Evolutionary conservation across 2,888 invertebrate species (phyloP).

Genomic region (Athripsodes cinereus): DNA sequence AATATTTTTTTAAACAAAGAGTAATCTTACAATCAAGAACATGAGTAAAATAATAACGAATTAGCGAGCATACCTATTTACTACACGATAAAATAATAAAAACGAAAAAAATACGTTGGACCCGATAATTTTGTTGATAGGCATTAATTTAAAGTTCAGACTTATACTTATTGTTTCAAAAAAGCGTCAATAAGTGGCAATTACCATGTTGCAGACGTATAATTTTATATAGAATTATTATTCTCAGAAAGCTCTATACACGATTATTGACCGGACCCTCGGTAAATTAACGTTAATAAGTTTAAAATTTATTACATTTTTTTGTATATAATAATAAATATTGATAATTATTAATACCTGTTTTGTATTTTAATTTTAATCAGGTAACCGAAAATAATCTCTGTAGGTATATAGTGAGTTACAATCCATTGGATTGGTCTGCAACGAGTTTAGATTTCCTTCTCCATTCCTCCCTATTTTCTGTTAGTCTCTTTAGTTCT

Average conservation of each 20-base stretch:
- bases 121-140: constrained; percentile 2
- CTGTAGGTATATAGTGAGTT: too few relatives aligned
- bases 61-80: too few relatives aligned
- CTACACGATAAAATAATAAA: too few relatives aligned
- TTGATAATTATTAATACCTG: too few relatives aligned
- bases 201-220: not conserved
- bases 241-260: not conserved
- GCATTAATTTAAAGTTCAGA: not conserved
- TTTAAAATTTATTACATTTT: not conserved
- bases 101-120: not conserved
- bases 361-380: too few relatives aligned
- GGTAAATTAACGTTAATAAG: not conserved
- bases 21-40: not conserved
- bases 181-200: constrained; percentile 4
- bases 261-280: not conserved
- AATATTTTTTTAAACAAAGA: too few relatives aligned
- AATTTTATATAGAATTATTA: not conserved
- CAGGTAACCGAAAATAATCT: too few relatives aligned
- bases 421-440: too few relatives aligned
- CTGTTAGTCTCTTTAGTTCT: too few relatives aligned
- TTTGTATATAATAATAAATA: not conserved
- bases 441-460: too few relatives aligned
- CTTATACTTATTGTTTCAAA: constrained; percentile 1
- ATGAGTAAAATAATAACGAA: not conserved
- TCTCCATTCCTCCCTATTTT: too few relatives aligned